Base-by-base conservation (phyloP, 2,888 invertebrate genomes). In the Dryobota labecula region DNA sequence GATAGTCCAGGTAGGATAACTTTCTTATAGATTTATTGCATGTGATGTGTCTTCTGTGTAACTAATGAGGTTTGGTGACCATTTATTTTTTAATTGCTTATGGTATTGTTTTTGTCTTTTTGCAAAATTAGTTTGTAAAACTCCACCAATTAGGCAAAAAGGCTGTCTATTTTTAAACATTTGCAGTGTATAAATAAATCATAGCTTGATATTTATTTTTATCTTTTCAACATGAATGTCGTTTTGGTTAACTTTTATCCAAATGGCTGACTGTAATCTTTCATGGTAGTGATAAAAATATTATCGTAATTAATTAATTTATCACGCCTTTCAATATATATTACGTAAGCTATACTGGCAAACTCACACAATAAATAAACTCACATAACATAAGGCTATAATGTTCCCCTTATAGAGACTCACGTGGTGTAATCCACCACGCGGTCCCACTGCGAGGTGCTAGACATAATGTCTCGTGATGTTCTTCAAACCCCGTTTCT, bases 1-100 rank as follows among this genome's bases (percentile, higher is more conserved):
- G 85, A 87, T 88, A 83, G 82, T 57, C 11, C 87, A 90, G 89
- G 89, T 92, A 87, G 83, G 76, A 83, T 71, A 69, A 13, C 20
- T 67, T 53, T 70, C 49, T 6, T 27, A 41, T 47, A 45, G 27
- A 56, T 57, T 76, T 66, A 38, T 76, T 67, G 66, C 77, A 69
- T 74, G 69, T 36, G 47, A 18, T 43, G 8, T 36, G n/a, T 49
- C 73, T 45, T 56, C 47, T 2, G 27, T 30, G n/a, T n/a, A 11
- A 53, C 43, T 33, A 36, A 69, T 18, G 11, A 61, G 68, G 53
- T 63, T 49, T 78, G 73, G 27, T 77, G 24, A n/a, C 13, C 9
- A 5, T 51, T 70, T 77, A 15, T 24, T 67, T 58, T 60, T n/a
- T 45, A 1, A 47, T 51, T 75, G n/a, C 5, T 47, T 43, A 43